Conservation (phyloP, 2,888 invertebrate species). For the Quadriops clusia region DNA sequence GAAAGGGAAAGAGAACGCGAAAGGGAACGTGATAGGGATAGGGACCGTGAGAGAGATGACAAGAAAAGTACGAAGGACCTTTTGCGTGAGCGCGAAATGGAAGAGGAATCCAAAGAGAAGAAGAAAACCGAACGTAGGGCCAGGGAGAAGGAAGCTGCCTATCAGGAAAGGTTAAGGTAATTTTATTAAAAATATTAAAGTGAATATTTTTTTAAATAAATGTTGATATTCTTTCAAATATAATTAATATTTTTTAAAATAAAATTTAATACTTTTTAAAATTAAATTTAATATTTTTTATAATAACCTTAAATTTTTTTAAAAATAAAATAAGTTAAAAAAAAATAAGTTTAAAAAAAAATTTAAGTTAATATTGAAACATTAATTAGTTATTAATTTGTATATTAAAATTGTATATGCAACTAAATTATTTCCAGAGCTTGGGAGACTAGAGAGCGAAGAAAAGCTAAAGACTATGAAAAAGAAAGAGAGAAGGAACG, state of each 20-base stretch:
- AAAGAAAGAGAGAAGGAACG: slow-evolving; percentile 78
- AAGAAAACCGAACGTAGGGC: slow-evolving; percentile 84
- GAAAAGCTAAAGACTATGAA: slow-evolving; percentile 83
- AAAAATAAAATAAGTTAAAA: no score
- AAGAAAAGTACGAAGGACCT: slow-evolving; percentile 48
- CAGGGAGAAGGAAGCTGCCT: slow-evolving; percentile 91
- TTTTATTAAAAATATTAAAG: slow-evolving; percentile 8
- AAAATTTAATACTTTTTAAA: not conserved
- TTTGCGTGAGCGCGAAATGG: slow-evolving; percentile 68
- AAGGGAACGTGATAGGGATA: slow-evolving; percentile 43
- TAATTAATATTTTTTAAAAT: not conserved
- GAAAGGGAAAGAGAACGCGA: slow-evolving; percentile 50
- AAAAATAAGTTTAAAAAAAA: no score
- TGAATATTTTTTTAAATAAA: not conserved
- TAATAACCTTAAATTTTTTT: no score
- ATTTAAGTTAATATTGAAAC: no score
- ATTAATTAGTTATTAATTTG: no score
- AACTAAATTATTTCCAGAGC: slow-evolving; percentile 31
- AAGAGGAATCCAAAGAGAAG: slow-evolving; percentile 84
- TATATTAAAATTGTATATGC: slow-evolving; percentile 1
- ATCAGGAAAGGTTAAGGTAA: slow-evolving; percentile 64
- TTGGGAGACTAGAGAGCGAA: slow-evolving; percentile 85
- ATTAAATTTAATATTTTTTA: not conserved
- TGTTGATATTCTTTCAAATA: slow-evolving; percentile 2
- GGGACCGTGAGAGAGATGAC: slow-evolving; percentile 40